Base-by-base conservation (phyloP, 2,797 vertebrate genomes). In the Erithacus rubecula region DNA sequence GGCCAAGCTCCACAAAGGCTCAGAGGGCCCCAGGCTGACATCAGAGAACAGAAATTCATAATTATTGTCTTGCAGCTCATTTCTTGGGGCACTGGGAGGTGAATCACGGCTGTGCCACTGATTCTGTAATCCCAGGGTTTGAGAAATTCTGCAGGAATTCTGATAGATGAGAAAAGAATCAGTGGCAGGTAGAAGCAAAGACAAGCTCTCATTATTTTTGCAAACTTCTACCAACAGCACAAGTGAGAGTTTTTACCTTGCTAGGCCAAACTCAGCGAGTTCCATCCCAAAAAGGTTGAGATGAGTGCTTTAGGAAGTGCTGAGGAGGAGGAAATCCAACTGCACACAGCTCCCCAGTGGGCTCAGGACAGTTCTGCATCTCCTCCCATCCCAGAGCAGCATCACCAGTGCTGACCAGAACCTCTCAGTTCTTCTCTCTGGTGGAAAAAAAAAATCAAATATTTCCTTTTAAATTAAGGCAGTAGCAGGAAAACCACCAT, bases 161-260 rank as follows among this genome's bases (percentile, higher is more conserved):
- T 75, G 53, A 41, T 1, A 19, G 34, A 9, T 39, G 10, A 67
- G 43, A 53, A 75, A 67, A 52, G 9, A 60, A 52, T 14, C 6
- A 4, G 15, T 4, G 9, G 36, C 41, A 81, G 32, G 47, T 3
- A 39, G 37, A 67, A 83, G 17, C 21, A 60, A 67, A 70, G 10
- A 21, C 4, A 22, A 0, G 0, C 15, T 83, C 32, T 78, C 24
- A 30, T 65, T 19, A n/a, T 9, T 79, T 83, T 76, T 62, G 22
- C 32, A 64, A 71, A 34, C 2, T 23, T 62, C 39, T 52, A 37
- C 49, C n/a, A 21, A 39, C 1, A 1, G 2, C 43, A 34, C 4
- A 52, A 37, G 24, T 1, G 24, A 19, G 4, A 76, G 11, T 23
- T 90, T 65, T 64, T 37, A n/a, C 5, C 26, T 65, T 85, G 34